phyloP scores from a whole-genome alignment of 1,140 invertebrate genomes.

The Hycleus cichorii region DNA sequence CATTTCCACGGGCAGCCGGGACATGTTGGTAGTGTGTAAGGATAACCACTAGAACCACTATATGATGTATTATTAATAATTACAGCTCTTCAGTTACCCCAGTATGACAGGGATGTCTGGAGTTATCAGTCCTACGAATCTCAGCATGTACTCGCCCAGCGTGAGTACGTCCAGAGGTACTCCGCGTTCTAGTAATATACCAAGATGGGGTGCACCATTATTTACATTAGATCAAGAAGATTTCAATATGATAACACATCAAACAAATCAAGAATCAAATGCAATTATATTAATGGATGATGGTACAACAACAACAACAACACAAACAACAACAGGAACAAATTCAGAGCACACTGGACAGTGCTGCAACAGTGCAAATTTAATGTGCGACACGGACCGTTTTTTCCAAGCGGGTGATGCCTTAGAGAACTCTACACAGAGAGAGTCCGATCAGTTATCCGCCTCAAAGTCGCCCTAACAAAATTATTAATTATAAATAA shows the following conservation, averaged over 20 bases:
- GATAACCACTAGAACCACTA: slow-evolving; percentile 10
- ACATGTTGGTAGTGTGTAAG: slow-evolving; percentile 58
- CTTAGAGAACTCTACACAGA: slow-evolving; percentile 26
- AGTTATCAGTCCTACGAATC: slow-evolving; percentile 83
- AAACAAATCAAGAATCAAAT: slow-evolving; percentile 55
- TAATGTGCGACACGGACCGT: slow-evolving; percentile 39
- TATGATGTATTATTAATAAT: slow-evolving; percentile 22
- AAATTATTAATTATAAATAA: slow-evolving; percentile 1
- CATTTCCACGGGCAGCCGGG: slow-evolving; percentile 83
- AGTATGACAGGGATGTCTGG: slow-evolving; percentile 71
- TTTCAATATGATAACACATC: slow-evolving; percentile 78
- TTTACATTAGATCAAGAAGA: slow-evolving; percentile 90
- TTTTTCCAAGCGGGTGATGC: slow-evolving; percentile 38
- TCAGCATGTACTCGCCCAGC: slow-evolving; percentile 79
- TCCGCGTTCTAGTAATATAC: slow-evolving; percentile 55
- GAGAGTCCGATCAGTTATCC: slow-evolving; percentile 26
- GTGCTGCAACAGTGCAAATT: slow-evolving; percentile 37
- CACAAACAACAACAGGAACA: slow-evolving; percentile 4
- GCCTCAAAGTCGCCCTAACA: slow-evolving; percentile 28
- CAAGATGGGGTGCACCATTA: slow-evolving; percentile 83
- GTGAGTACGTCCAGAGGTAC: slow-evolving; percentile 62
- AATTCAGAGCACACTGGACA: slow-evolving; percentile 30
- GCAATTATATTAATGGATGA: slow-evolving; percentile 67
- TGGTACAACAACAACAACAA: slow-evolving; percentile 41
- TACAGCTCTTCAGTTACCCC: slow-evolving; percentile 84